Percentiles rank a stretch among this genome's conserved stretches.
phyloP scores from a whole-genome alignment of 2,797 vertebrate genomes.

The Cyprinella venusta region DNA sequence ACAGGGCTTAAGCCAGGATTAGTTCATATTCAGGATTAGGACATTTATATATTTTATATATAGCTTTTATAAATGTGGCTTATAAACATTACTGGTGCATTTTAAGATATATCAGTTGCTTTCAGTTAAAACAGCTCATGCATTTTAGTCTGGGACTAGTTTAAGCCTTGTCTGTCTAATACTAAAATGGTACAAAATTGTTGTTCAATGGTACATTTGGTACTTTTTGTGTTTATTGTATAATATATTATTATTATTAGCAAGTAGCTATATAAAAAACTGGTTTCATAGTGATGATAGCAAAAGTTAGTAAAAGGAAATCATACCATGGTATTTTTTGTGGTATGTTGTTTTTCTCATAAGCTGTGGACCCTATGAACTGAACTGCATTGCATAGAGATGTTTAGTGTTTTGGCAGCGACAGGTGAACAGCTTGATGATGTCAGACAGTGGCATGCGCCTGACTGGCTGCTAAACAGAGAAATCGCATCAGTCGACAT shows the following conservation, averaged over 20 bases:
- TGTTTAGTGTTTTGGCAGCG: not conserved
- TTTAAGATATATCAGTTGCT: too few relatives aligned
- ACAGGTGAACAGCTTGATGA: constrained; percentile 15
- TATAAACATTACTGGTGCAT: too few relatives aligned
- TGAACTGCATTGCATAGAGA: not conserved
- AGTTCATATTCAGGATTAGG: too few relatives aligned
- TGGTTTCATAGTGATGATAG: not conserved
- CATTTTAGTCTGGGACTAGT: too few relatives aligned
- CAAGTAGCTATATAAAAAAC: not conserved
- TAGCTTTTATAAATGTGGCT: too few relatives aligned
- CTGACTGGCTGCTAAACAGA: constrained; percentile 39
- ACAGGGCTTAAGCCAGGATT: too few relatives aligned
- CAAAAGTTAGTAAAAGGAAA: not conserved
- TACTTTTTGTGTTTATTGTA: not conserved
- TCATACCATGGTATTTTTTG: not conserved
- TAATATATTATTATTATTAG: not conserved
- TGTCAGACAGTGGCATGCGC: constrained; percentile 21
- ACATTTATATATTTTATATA: too few relatives aligned
- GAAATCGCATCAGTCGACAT: constrained; percentile 29
- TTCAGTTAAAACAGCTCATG: too few relatives aligned
- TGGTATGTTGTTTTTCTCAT: not conserved
- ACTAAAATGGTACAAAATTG: not conserved
- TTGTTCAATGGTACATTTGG: not conserved
- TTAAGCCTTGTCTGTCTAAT: not conserved
- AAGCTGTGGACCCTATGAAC: not conserved